phyloP scores from a whole-genome alignment of 2,797 vertebrate species.

The Stomatorhinus walkeri region DNA sequence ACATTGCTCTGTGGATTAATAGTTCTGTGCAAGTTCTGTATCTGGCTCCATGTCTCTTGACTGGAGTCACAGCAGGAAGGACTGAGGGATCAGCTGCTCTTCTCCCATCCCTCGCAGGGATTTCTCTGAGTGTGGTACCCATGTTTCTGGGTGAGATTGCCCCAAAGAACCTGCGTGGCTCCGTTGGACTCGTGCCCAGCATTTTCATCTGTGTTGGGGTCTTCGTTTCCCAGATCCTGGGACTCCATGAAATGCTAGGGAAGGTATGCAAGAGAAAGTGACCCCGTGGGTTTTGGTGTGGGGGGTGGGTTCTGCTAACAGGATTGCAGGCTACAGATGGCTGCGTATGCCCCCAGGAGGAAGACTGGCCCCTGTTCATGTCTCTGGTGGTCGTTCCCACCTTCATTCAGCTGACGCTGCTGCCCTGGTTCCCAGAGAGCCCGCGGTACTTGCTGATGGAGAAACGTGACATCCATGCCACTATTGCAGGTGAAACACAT shows the following conservation, averaged over 20 bases:
- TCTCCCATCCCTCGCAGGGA: conserved; percentile 50
- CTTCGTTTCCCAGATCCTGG: conserved; percentile 76
- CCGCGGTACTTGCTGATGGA: conserved; percentile 84
- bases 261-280: conserved; percentile 52
- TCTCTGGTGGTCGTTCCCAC: conserved; percentile 68
- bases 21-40: not conserved
- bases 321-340: not conserved
- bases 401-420: conserved; percentile 67
- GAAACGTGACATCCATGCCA: conserved; percentile 61
- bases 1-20: not conserved
- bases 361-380: conserved; percentile 77
- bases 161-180: conserved; percentile 77
- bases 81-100: not conserved
- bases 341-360: conserved; percentile 56
- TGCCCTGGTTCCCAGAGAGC: conserved; percentile 86
- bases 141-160: conserved; percentile 87
- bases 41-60: not conserved
- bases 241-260: conserved; percentile 75
- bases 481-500: conserved; percentile 63
- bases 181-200: conserved; percentile 76
- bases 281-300: not conserved
- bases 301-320: not conserved
- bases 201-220: conserved; percentile 85
- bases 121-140: conserved; percentile 80
- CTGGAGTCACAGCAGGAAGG: not conserved